Evolutionary conservation across 1,140 invertebrate species (phyloP).

Genomic region (Linepithema humile): DNA sequence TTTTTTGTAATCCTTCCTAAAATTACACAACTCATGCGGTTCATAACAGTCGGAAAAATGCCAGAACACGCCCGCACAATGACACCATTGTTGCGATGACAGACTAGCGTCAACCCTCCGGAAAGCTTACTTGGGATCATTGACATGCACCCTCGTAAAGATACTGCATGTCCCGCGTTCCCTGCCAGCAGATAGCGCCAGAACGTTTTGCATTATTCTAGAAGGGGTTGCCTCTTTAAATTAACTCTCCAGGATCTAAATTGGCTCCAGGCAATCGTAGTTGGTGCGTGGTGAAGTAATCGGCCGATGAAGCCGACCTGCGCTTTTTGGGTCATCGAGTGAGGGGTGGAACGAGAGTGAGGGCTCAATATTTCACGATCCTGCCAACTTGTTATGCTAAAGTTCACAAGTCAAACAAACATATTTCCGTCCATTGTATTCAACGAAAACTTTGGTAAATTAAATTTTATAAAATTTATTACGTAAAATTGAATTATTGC

Average conservation of each 20-base stretch:
- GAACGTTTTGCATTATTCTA: conserved; percentile 65
- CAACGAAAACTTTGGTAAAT: too few species aligned
- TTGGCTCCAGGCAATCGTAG: conserved; percentile 36
- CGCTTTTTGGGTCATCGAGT: conserved; percentile 21
- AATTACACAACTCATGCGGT: not conserved
- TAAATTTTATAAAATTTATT: too few species aligned
- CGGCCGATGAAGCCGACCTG: conserved; percentile 28
- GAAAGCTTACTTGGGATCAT: conserved; percentile 60
- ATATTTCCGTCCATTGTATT: not conserved
- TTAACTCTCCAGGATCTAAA: conserved; percentile 60
- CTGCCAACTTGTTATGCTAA: not conserved
- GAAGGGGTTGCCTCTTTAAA: conserved; percentile 60
- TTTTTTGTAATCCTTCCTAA: not conserved
- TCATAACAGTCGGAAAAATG: conserved; percentile 63
- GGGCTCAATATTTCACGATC: not conserved
- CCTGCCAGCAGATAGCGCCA: conserved; percentile 50
- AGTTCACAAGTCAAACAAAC: not conserved
- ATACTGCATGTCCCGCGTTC: conserved; percentile 58
- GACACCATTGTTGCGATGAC: conserved; percentile 16
- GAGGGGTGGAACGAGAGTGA: not conserved
- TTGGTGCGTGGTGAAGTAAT: conserved; percentile 40
- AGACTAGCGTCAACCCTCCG: conserved; percentile 55
- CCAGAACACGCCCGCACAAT: conserved; percentile 54
- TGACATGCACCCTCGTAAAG: conserved; percentile 73
- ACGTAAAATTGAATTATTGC: too few species aligned